A percentile compares a stretch with the other conserved stretches of the same genome.
phyloP scores from a whole-genome alignment of 2,113 vertebrate species.

The Mirounga angustirostris region DNA sequence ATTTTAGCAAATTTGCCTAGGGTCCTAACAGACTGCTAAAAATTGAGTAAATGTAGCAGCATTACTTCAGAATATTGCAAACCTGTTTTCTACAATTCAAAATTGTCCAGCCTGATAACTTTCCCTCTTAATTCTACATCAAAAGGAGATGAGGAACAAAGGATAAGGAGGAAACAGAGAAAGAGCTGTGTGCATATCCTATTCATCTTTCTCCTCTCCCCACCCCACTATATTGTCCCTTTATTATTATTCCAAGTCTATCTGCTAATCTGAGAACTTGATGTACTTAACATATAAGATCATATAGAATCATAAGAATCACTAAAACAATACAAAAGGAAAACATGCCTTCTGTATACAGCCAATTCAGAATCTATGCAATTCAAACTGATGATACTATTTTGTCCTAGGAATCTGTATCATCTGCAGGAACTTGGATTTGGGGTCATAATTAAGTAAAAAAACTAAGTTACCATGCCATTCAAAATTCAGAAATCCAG shows the following conservation, averaged over 20 bases:
- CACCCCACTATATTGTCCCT: background rate
- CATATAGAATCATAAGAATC: background rate
- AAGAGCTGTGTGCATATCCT: background rate
- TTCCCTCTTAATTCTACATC: background rate
- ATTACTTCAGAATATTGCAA: background rate
- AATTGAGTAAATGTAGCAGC: background rate
- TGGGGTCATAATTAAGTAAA: background rate
- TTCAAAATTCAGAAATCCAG: background rate
- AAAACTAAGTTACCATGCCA: background rate
- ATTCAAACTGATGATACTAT: slow-evolving; percentile 7
- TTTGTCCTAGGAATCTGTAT: background rate
- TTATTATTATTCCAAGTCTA: background rate
- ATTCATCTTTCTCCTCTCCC: background rate
- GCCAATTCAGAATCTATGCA: background rate
- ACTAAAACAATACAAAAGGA: slow-evolving; percentile 3
- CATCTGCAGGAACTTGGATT: background rate
- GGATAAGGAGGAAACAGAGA: background rate
- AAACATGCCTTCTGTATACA: background rate
- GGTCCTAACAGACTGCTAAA: background rate
- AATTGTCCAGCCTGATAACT: background rate
- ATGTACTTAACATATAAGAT: background rate
- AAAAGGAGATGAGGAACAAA: background rate
- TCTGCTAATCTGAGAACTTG: background rate
- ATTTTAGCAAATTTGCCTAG: background rate
- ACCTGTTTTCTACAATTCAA: background rate